phyloP scores from a whole-genome alignment of 2,113 vertebrate species.

The Heptranchias perlo region DNA sequence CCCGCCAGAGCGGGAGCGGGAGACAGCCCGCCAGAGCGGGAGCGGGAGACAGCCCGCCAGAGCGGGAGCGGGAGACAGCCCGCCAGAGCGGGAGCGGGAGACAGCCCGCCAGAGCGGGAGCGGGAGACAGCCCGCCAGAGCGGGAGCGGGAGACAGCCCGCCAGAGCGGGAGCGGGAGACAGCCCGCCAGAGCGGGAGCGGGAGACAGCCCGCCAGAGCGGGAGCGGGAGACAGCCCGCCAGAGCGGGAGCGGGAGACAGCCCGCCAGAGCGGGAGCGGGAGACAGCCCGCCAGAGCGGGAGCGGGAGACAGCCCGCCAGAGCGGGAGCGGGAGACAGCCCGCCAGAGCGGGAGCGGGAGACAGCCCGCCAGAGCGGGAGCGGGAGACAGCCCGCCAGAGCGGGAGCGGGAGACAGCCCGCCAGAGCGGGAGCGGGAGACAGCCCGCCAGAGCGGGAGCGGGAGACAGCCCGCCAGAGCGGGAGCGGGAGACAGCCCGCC shows the following conservation, averaged over 20 bases:
- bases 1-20: too few species aligned
- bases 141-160: background rate
- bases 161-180: too few species aligned
- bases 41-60: background rate
- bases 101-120: too few species aligned
- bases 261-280: too few species aligned
- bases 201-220: background rate
- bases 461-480: too few species aligned
- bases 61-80: background rate
- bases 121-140: background rate
- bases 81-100: too few species aligned
- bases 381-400: background rate
- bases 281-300: background rate
- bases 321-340: too few species aligned
- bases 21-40: too few species aligned
- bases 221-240: background rate
- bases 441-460: background rate
- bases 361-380: background rate
- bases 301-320: background rate
- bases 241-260: too few species aligned
- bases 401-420: too few species aligned
- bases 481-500: too few species aligned
- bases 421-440: background rate
- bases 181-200: too few species aligned
- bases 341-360: background rate